phyloP scores from a whole-genome alignment of 2,113 vertebrate species.

The Dryoscopus gambensis region DNA sequence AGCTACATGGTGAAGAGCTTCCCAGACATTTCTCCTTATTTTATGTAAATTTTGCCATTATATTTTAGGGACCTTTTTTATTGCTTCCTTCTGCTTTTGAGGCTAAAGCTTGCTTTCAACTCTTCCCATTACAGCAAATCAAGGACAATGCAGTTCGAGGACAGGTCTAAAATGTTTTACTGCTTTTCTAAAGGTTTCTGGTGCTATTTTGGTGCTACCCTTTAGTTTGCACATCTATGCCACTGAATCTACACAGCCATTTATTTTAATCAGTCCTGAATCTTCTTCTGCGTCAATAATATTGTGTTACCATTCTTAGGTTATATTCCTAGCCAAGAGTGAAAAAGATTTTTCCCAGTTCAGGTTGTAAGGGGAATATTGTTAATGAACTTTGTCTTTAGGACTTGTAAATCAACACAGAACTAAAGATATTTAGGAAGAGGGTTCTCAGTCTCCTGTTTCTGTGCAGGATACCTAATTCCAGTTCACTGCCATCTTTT shows the following conservation, averaged over 20 bases:
- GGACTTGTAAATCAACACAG: not conserved
- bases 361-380: not conserved
- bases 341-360: not conserved
- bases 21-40: not conserved
- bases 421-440: not conserved
- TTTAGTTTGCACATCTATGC: not conserved
- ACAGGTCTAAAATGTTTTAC: not conserved
- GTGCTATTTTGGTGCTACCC: not conserved
- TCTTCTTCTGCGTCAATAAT: not conserved
- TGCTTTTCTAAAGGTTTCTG: not conserved
- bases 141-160: not conserved
- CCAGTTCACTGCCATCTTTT: not conserved
- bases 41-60: not conserved
- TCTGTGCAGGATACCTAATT: not conserved
- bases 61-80: not conserved
- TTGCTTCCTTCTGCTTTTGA: not conserved
- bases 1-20: not conserved
- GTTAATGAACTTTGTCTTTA: not conserved
- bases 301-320: not conserved
- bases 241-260: not conserved
- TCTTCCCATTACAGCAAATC: not conserved
- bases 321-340: not conserved
- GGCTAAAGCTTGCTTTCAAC: not conserved
- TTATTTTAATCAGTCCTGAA: not conserved
- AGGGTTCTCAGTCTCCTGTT: not conserved